These are phyloP conservation scores for Zeuzera pyrina DNA, from an alignment of 2,888 invertebrate species.

Conservation along the genomic window DNA sequence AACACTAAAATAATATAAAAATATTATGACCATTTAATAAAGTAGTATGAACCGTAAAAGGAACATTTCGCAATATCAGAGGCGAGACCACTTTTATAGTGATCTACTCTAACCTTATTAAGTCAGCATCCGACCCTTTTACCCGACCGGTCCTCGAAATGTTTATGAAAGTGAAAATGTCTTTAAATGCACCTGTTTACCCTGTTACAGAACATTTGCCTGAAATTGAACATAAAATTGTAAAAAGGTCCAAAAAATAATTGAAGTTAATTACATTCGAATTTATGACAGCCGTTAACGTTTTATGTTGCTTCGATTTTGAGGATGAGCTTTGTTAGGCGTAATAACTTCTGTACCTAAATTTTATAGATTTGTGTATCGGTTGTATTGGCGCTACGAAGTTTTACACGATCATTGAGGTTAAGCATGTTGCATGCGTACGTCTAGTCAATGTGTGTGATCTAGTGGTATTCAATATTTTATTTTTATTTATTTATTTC, in stretches of 20 bases:
- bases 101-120: constrained; percentile 52
- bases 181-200: constrained; percentile 54
- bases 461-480: too few relatives aligned
- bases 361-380: too few relatives aligned
- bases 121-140: constrained; percentile 47
- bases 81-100: constrained; percentile 40
- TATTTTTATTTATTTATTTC: too few relatives aligned
- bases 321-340: background rate
- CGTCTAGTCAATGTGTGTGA: too few relatives aligned
- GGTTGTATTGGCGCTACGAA: too few relatives aligned
- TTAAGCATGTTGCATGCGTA: too few relatives aligned
- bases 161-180: constrained; percentile 52
- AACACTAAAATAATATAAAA: too few relatives aligned
- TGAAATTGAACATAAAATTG: constrained; percentile 27
- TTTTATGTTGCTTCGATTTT: constrained; percentile 14
- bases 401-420: too few relatives aligned
- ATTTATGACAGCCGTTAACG: constrained; percentile 25
- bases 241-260: constrained; percentile 19
- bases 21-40: too few relatives aligned
- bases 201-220: constrained; percentile 27
- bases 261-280: constrained; percentile 29
- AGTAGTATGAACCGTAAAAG: constrained; percentile 36
- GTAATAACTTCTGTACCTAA: constrained; percentile 1
- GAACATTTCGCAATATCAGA: constrained; percentile 41
- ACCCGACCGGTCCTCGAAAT: constrained; percentile 27